Evolutionary conservation across 2,113 vertebrate genomes (phyloP).

Genomic region (Sinocyclocheilus grahami): DNA sequence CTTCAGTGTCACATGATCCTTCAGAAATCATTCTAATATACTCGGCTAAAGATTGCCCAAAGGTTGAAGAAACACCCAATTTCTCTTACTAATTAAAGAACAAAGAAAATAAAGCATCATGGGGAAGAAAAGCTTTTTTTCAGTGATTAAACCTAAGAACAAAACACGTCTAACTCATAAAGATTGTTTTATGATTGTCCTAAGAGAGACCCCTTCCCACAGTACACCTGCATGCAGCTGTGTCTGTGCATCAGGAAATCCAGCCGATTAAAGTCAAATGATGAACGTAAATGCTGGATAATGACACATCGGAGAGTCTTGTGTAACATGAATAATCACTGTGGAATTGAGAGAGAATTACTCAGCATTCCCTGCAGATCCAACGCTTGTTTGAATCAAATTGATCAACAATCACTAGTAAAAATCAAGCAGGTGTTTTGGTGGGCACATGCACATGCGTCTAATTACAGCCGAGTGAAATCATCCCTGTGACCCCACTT

Average conservation of each 20-base stretch:
- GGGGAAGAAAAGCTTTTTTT: background rate
- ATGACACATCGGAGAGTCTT: constrained; percentile 48
- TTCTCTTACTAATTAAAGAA: constrained; percentile 6
- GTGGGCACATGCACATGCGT: background rate
- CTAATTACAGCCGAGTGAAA: constrained; percentile 22
- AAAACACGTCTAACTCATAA: background rate
- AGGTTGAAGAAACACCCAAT: background rate
- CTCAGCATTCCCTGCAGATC: constrained; percentile 18
- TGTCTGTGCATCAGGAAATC: constrained; percentile 15
- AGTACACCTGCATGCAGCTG: constrained; percentile 20
- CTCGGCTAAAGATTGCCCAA: background rate
- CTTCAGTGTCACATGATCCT: background rate
- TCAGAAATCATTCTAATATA: background rate
- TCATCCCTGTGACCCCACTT: constrained; percentile 1
- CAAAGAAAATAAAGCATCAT: background rate
- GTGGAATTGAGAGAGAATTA: background rate
- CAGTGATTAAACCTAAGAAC: background rate
- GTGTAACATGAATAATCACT: constrained; percentile 34
- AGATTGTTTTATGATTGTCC: background rate
- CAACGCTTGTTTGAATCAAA: constrained; percentile 3
- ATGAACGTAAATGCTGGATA: constrained; percentile 32
- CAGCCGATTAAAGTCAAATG: constrained; percentile 31
- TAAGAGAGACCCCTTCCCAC: constrained; percentile 29
- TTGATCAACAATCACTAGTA: constrained; percentile 22
- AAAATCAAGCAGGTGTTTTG: constrained; percentile 46